These are phyloP conservation scores for Drosophila arizonae DNA, from an alignment of 1,140 invertebrate genomes.

Conservation along the genomic window DNA sequence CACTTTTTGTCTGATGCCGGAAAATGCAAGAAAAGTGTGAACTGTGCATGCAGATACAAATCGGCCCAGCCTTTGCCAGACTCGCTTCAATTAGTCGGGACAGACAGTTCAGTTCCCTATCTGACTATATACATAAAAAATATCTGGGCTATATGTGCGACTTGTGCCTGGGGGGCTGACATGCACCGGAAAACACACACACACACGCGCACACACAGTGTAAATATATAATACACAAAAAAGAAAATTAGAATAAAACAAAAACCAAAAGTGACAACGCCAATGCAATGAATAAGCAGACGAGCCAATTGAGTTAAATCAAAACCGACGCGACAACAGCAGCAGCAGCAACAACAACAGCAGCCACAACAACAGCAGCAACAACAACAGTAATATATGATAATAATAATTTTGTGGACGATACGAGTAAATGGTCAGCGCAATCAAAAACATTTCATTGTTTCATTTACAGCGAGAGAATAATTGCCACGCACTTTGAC, in stretches of 20 bases:
- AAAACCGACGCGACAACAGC: conserved; percentile 67
- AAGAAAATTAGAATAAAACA: conserved; percentile 29
- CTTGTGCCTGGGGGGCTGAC: conserved; percentile 27
- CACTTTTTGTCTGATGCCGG: conserved; percentile 30
- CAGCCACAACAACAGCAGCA: conserved; percentile 5
- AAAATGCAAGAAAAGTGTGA: conserved; percentile 77
- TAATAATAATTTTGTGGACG: conserved; percentile 43
- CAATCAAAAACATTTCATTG: conserved; percentile 77
- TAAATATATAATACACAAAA: neutral
- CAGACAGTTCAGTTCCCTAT: conserved; percentile 47
- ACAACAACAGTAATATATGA: conserved; percentile 9
- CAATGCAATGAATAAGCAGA: conserved; percentile 72
- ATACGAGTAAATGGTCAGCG: conserved; percentile 52
- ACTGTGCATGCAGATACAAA: conserved; percentile 78
- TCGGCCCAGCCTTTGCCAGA: conserved; percentile 54
- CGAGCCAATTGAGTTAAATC: conserved; percentile 77
- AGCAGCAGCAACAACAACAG: conserved; percentile 18
- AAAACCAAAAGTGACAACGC: conserved; percentile 14
- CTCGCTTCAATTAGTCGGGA: conserved; percentile 78
- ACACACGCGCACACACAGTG: neutral
- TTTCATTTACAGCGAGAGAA: conserved; percentile 74
- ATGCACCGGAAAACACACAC: conserved; percentile 74
- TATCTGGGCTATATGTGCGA: neutral
- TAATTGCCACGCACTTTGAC: conserved; percentile 82
- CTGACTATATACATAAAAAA: conserved; percentile 10